Evolutionary conservation across 2,797 vertebrate species (phyloP), one percentile per base, ranked within the genome.

Genomic region (Schizopygopsis pylzovi): DNA sequence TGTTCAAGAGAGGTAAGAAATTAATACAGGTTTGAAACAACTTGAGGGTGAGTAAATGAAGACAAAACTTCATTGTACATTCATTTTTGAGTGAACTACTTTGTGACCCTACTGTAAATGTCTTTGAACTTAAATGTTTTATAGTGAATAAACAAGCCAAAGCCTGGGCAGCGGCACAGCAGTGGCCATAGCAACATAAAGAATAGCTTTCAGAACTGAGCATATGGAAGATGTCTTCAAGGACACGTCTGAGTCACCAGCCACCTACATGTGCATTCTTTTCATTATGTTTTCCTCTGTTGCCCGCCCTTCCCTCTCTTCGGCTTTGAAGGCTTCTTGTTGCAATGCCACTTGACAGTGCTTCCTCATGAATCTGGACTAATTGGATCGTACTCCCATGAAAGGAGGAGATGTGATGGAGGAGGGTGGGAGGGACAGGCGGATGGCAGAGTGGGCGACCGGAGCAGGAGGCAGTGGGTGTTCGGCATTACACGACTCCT

Each of bases 361-460:
- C 76, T 80, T 83, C 87, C 87, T 87, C 79, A 37, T 79, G 70
- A 88, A 89, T 88, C 77, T 86, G 76, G 63, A 81, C 63, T 90
- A 88, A 90, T 89, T 91, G 87, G 89, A 87, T 82, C 86, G 78
- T 76, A 87, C 71, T 75, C 45, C 43, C 77, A 83, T 85, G 81
- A 85, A 85, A 81, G 65, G 8, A 67, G 65, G 28, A 71, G 79
- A 89, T 85, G 82, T 72, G 70, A 56, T 79, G 72, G 22, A 81
- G 75, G 59, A 68, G 79, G 75, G 56, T 33, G 45, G 77, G 47
- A 25, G 45, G 20, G 20, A 56, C 22, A 61, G 71, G n/a, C 28
- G 56, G 37, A 81, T 59, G 49, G 41, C 12, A 13, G 37, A 52
- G 86, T 63, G 59, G 41, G 75, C 13, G 16, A 79, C 59, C 16